Conservation (phyloP, 2,888 invertebrate genomes). For the Escarpia spicata region DNA sequence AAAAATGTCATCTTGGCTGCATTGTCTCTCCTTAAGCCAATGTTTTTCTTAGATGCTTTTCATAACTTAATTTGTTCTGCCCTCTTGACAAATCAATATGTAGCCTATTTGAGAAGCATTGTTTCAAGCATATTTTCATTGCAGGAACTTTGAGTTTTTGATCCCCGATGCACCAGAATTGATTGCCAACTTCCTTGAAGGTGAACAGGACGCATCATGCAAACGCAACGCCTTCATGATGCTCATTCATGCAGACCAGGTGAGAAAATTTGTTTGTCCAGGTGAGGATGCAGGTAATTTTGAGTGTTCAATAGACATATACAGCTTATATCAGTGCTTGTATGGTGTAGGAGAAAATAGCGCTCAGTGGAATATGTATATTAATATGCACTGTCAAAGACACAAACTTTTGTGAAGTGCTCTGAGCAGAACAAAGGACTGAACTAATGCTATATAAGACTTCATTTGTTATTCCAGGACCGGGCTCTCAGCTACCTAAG, state of each 20-base stretch:
- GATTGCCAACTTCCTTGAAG: slow-evolving; percentile 91
- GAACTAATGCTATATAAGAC: too few species aligned
- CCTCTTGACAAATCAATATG: neutral
- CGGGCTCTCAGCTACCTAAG: slow-evolving; percentile 91
- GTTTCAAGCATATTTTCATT: slow-evolving; percentile 34
- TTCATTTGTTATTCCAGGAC: slow-evolving; percentile 72
- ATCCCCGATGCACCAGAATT: slow-evolving; percentile 99
- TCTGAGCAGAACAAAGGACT: too few species aligned
- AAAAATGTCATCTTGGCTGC: too few species aligned
- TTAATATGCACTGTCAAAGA: too few species aligned
- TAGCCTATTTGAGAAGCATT: neutral
- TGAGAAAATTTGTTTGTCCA: slow-evolving; percentile 20
- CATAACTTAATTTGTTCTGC: too few species aligned
- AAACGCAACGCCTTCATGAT: slow-evolving; percentile 98
- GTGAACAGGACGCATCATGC: slow-evolving; percentile 98
- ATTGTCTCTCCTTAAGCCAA: too few species aligned
- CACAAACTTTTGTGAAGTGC: too few species aligned
- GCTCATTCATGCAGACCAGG: slow-evolving; percentile 91
- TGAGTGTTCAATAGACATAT: too few species aligned
- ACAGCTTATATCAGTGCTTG: too few species aligned
- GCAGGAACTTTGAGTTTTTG: slow-evolving; percentile 90
- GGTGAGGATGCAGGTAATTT: neutral
- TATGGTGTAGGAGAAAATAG: too few species aligned
- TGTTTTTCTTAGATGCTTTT: too few species aligned
- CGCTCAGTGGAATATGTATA: too few species aligned